Evolutionary conservation across 2,888 invertebrate species (phyloP), one percentile per base, ranked within the genome.

Genomic region (Polymixis lichenea): DNA sequence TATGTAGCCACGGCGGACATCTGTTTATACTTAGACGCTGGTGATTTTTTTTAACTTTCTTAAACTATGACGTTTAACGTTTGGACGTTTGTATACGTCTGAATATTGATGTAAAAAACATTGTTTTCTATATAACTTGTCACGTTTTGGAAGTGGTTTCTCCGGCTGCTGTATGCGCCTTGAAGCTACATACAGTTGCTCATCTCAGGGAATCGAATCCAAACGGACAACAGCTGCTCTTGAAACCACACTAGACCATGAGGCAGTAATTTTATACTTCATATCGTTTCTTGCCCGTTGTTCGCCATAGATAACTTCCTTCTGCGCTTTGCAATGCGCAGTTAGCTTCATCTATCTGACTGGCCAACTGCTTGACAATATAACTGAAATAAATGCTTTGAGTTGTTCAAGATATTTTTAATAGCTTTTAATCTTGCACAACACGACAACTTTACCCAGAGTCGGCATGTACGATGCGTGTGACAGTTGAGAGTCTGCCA

Each of bases 401-500:
- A 53, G 22, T 53, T 11, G 22, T n/a, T n/a, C n/a, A 43, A 62
- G 5, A n/a, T 62, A 62, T 17, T n/a, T 9, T 64, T 9, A 25
- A 64, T 25, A 64, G n/a, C 43, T 64, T 56, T 69, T 32, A 80
- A 88, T 85, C 90, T 88, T 68, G 22, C 19, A 82, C 66, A 91
- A 86, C 71, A 55, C 0, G 13, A 62, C 49, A 58, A 25, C 15
- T 77, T 67, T 56, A 68, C 49, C 65, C 46, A 17, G 77, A 87
- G n/a, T n/a, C n/a, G n/a, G 88, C 87, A 90, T 89, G 90, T 90
- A 89, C 94, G 90, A 93, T 94, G 95, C 95, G 95, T 95, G 95
- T 93, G 95, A 95, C 95, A 94, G 93, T 95, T 95, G 95, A 95
- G 90, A 92, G 91, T 92, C 92, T 95, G 95, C 95, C 95, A 95